Conservation (phyloP, 2,888 invertebrate species). For the Archips crataeganus region DNA sequence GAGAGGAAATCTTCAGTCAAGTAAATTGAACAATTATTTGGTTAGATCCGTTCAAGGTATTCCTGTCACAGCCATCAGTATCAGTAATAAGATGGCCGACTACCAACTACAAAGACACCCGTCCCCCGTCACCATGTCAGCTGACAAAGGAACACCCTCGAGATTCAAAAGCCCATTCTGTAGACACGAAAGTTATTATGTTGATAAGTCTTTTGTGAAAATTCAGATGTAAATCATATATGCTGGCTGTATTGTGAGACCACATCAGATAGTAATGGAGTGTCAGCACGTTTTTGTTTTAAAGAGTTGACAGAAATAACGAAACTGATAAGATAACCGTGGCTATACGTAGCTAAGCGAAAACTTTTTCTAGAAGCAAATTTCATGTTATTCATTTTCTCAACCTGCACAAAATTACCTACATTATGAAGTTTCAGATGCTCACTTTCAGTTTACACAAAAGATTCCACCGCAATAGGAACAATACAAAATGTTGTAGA, state of each 20-base stretch:
- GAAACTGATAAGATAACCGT: neutral
- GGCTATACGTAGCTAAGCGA: neutral
- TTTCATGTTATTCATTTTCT: too few species aligned
- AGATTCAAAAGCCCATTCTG: constrained; percentile 38
- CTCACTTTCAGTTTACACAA: neutral
- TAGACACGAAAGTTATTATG: constrained; percentile 40
- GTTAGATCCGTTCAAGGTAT: constrained; percentile 12
- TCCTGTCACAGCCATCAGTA: constrained; percentile 9
- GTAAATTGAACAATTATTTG: constrained; percentile 16
- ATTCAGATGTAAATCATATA: constrained; percentile 30
- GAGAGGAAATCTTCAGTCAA: constrained; percentile 1
- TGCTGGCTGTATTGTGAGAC: constrained; percentile 19
- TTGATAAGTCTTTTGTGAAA: constrained; percentile 39
- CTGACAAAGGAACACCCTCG: constrained; percentile 32
- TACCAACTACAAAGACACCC: constrained; percentile 21
- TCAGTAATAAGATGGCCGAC: constrained; percentile 21
- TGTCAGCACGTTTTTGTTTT: constrained; percentile 7
- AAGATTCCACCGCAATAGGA: neutral
- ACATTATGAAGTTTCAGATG: too few species aligned
- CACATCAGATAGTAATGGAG: constrained; percentile 2
- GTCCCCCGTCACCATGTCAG: constrained; percentile 21
- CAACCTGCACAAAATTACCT: too few species aligned
- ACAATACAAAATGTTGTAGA: neutral
- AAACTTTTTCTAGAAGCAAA: neutral
- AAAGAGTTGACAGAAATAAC: neutral